Evolutionary conservation across 1,140 invertebrate species (phyloP).

Genomic region (Bombyx mandarina): DNA sequence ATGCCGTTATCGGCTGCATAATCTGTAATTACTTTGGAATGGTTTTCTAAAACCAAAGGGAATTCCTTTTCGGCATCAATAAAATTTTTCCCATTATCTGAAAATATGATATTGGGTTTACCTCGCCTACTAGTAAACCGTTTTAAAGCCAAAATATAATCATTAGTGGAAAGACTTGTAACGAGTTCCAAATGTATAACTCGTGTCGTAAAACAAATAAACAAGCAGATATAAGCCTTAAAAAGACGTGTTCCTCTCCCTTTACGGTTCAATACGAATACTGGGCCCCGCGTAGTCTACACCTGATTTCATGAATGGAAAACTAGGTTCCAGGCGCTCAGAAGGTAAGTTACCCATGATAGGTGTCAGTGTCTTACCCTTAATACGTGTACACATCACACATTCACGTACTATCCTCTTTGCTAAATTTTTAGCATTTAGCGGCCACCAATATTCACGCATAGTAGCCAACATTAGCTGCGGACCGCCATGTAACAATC

Average conservation of each 20-base stretch:
- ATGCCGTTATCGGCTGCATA: constrained; percentile 3
- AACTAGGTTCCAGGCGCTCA: too few species aligned
- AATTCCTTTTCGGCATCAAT: not conserved
- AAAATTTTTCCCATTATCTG: too few species aligned
- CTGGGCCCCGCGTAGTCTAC: too few species aligned
- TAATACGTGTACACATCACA: constrained; percentile 8
- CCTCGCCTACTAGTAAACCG: too few species aligned
- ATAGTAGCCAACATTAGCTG: constrained; percentile 4
- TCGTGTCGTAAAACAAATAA: constrained; percentile 2
- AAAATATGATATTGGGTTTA: too few species aligned
- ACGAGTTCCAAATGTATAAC: too few species aligned
- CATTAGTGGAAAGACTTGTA: too few species aligned
- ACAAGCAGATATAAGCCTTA: constrained; percentile 10
- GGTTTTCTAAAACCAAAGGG: not conserved
- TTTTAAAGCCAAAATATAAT: too few species aligned
- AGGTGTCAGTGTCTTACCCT: not conserved
- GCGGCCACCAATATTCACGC: constrained; percentile 7
- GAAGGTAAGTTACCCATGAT: constrained; percentile 8
- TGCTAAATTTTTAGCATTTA: constrained; percentile 10
- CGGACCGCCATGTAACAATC: constrained; percentile 7
- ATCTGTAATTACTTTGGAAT: not conserved
- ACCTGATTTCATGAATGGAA: too few species aligned
- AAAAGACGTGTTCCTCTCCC: not conserved
- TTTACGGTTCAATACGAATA: constrained; percentile 5
- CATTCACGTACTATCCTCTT: constrained; percentile 8